These are phyloP conservation scores for Drosophila funebris DNA, from an alignment of 1,140 invertebrate genomes.

Conservation along the genomic window DNA sequence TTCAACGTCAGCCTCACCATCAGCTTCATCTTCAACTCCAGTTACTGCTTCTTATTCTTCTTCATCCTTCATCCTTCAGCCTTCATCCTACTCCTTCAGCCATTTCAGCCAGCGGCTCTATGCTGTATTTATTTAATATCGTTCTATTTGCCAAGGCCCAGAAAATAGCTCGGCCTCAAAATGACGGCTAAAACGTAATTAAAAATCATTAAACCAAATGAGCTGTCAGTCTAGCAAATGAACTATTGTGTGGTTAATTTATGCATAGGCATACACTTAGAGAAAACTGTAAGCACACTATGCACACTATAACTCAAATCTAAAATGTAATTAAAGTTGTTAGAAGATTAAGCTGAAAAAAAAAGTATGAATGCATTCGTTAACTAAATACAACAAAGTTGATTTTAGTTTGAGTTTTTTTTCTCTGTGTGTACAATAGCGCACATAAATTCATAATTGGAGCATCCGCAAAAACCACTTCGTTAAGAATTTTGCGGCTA, in stretches of 20 bases:
- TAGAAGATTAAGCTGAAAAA: not conserved
- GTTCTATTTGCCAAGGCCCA: not conserved
- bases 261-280: not conserved
- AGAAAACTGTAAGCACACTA: not conserved
- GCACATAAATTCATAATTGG: conserved; percentile 79
- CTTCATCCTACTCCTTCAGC: not conserved
- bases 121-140: conserved; percentile 16
- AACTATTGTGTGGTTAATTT: conserved; percentile 36
- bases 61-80: not conserved
- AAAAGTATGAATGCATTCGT: not conserved
- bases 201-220: conserved; percentile 33
- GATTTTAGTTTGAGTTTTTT: not conserved
- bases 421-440: not conserved
- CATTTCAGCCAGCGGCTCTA: not conserved
- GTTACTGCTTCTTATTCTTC: not conserved
- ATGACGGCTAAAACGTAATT: conserved; percentile 20
- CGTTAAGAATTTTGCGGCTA: conserved; percentile 74
- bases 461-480: conserved; percentile 75
- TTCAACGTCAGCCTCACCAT: not conserved
- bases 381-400: too few species aligned
- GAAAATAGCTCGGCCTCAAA: conserved; percentile 9
- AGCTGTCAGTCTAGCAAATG: conserved; percentile 27
- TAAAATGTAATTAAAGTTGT: not conserved
- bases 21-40: not conserved
- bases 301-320: too few species aligned